Conservation (phyloP, 2,888 invertebrate species). For the Meghimatium bilineatum region DNA sequence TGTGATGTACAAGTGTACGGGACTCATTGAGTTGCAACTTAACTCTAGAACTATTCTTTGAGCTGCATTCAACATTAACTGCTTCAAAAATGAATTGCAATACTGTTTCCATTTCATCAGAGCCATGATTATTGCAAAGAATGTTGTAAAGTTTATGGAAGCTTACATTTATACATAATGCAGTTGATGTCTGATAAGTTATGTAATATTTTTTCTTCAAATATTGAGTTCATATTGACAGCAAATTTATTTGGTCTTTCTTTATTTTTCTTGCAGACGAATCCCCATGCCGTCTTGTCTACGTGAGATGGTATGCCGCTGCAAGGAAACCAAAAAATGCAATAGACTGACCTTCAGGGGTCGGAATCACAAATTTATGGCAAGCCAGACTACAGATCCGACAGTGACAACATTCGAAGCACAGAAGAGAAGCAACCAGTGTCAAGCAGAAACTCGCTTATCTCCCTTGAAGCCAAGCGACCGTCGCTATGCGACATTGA, state of each 20-base stretch:
- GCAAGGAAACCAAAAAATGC: slow-evolving; percentile 41
- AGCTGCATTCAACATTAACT: no score
- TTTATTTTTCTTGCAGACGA: slow-evolving; percentile 50
- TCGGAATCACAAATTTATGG: not conserved
- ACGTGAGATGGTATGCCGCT: slow-evolving; percentile 52
- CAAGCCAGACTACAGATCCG: slow-evolving; percentile 35
- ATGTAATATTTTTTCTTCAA: no score
- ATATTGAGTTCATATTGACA: not conserved
- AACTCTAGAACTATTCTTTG: no score
- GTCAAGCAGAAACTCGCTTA: slow-evolving; percentile 1
- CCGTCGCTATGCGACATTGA: not conserved
- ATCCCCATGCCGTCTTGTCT: slow-evolving; percentile 52
- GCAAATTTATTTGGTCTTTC: not conserved
- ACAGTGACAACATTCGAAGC: slow-evolving; percentile 31
- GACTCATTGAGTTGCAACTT: no score
- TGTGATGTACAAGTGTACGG: no score
- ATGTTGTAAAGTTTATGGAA: no score
- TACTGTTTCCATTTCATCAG: no score
- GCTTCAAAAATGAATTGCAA: no score
- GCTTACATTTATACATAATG: no score
- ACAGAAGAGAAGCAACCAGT: slow-evolving; percentile 15
- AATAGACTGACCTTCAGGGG: slow-evolving; percentile 1
- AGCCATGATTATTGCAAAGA: no score
- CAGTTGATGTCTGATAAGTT: no score
- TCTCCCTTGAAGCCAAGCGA: not conserved